phyloP scores from a whole-genome alignment of 2,888 invertebrate genomes.

The Cabera pusaria region DNA sequence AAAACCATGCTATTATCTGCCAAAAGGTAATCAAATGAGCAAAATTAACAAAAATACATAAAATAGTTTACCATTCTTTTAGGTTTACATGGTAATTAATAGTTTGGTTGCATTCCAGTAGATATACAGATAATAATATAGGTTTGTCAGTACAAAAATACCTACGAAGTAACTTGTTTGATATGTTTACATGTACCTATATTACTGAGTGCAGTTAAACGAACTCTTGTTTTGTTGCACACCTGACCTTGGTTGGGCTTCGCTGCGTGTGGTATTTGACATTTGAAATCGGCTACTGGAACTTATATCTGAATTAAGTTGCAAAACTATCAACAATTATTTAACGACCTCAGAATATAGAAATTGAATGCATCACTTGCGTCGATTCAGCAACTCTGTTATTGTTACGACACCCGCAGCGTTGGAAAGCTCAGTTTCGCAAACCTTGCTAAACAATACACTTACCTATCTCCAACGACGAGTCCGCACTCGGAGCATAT shows the following conservation, averaged over 20 bases:
- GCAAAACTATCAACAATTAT: constrained; percentile 40
- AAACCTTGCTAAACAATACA: constrained; percentile 51
- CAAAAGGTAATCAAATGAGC: too few relatives aligned
- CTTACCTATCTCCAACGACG: constrained; percentile 98
- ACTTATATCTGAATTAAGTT: constrained; percentile 37
- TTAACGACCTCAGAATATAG: constrained; percentile 47
- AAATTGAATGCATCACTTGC: constrained; percentile 48
- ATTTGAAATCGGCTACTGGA: constrained; percentile 34
- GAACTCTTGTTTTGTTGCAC: constrained; percentile 14
- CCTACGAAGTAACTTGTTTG: too few relatives aligned
- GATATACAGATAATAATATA: too few relatives aligned
- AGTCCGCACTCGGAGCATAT: constrained; percentile 99
- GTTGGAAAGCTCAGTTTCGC: constrained; percentile 54
- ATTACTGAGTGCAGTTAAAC: constrained; percentile 3
- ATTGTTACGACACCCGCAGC: constrained; percentile 43
- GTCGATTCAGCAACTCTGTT: constrained; percentile 44
- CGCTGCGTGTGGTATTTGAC: constrained; percentile 23
- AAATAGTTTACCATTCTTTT: too few relatives aligned
- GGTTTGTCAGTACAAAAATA: too few relatives aligned
- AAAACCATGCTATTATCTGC: too few relatives aligned
- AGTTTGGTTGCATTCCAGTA: too few relatives aligned
- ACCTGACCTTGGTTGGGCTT: constrained; percentile 22
- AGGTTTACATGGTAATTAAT: too few relatives aligned
- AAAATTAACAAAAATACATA: too few relatives aligned
- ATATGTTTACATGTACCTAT: too few relatives aligned